Conservation (phyloP, 2,113 vertebrate genomes). For the Erythrolamprus reginae region DNA sequence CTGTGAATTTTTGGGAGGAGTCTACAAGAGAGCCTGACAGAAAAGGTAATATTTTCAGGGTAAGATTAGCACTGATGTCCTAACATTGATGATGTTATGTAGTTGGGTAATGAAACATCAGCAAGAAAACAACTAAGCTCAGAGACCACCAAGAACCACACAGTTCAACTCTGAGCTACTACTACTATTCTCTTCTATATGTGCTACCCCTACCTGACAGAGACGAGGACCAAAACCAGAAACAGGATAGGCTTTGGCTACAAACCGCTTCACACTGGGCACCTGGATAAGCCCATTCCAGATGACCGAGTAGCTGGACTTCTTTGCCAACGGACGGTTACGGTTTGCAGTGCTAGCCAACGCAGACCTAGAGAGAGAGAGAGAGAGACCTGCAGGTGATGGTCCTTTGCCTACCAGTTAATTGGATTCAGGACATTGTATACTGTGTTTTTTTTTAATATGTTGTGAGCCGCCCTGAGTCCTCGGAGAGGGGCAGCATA, state of each 20-base stretch:
- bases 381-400: rapidly evolving
- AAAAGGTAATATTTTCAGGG: too few species aligned
- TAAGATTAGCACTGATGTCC: not conserved
- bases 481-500: too few species aligned
- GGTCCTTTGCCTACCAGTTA: not conserved
- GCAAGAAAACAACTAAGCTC: not conserved
- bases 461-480: too few species aligned
- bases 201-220: slow-evolving; percentile 34
- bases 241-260: slow-evolving; percentile 41
- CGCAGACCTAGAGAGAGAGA: not conserved
- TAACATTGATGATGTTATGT: not conserved
- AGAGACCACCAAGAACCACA: not conserved
- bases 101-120: not conserved
- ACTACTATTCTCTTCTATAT: not conserved
- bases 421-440: too few species aligned
- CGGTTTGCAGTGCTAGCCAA: not conserved
- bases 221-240: slow-evolving; percentile 51
- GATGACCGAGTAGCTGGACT: rapidly evolving
- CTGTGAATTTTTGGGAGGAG: too few species aligned
- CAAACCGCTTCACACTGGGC: slow-evolving; percentile 56
- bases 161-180: not conserved
- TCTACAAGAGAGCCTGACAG: too few species aligned
- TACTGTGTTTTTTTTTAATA: too few species aligned
- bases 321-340: not conserved
- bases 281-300: slow-evolving; percentile 57